Conservation (phyloP, 1,140 invertebrate species). For the Oryctes rhinoceros region DNA sequence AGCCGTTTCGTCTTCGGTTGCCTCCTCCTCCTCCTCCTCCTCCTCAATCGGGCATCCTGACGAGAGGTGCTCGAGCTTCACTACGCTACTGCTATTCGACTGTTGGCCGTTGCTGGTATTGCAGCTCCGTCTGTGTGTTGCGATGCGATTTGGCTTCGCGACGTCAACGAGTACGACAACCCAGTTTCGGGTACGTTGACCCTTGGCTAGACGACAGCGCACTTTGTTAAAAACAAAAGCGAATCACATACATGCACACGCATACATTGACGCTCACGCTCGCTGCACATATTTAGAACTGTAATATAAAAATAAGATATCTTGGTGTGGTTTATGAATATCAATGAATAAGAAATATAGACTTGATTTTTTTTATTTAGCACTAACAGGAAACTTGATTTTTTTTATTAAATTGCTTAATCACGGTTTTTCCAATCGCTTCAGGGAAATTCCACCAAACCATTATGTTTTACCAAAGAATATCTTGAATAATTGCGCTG, state of each 20-base stretch:
- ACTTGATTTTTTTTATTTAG: no score
- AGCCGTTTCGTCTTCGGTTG: conserved; percentile 46
- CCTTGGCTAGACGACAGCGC: conserved; percentile 42
- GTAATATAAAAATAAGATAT: no score
- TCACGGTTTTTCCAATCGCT: no score
- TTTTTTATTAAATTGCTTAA: no score
- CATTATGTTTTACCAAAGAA: no score
- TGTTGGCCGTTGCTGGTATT: background rate
- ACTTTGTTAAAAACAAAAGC: conserved; percentile 50
- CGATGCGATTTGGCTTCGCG: background rate
- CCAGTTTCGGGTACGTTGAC: conserved; percentile 53
- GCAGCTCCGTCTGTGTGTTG: background rate
- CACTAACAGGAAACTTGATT: no score
- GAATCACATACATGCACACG: conserved; percentile 35
- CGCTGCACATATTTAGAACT: background rate
- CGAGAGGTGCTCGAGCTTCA: conserved; percentile 17
- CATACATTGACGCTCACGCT: background rate
- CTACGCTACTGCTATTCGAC: background rate
- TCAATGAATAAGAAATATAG: background rate
- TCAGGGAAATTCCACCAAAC: no score
- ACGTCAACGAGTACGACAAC: conserved; percentile 50
- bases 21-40: background rate
- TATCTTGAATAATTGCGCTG: no score
- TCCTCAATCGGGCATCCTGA: conserved; percentile 37
- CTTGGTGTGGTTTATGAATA: background rate